Percentiles rank a stretch among this genome's conserved stretches.
Conservation (phyloP, 1,140 invertebrate genomes). For the Apis cerana region DNA sequence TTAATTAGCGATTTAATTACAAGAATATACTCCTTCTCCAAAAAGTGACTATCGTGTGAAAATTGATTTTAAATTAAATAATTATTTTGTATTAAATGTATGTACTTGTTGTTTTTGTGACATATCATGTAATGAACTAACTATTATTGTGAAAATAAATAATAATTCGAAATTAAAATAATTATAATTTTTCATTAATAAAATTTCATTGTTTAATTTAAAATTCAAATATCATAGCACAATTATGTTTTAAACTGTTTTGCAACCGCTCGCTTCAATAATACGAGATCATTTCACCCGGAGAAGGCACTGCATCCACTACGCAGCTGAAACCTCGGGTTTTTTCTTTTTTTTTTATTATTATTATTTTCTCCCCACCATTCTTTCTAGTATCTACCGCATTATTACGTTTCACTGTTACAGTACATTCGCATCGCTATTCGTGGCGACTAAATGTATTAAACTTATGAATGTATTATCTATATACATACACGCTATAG, state of each 20-base stretch:
- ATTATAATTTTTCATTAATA: not conserved
- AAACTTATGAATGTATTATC: constrained; percentile 56
- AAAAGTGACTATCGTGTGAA: not conserved
- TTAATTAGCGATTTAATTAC: constrained; percentile 15
- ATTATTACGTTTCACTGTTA: constrained; percentile 50
- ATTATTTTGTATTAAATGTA: not conserved
- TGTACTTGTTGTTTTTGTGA: not conserved
- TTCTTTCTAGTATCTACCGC: constrained; percentile 36
- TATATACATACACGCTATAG: constrained; percentile 43
- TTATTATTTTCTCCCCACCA: not conserved
- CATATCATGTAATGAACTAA: not conserved
- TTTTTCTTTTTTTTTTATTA: not conserved
- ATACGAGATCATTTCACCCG: not conserved
- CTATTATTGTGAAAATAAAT: not conserved
- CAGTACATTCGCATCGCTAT: constrained; percentile 61
- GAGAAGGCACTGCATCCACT: constrained; percentile 32
- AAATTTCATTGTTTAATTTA: not conserved
- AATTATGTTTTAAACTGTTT: not conserved
- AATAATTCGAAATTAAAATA: not conserved
- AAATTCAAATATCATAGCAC: not conserved
- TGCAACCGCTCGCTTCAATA: constrained; percentile 9
- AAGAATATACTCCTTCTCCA: constrained; percentile 25
- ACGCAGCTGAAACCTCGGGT: constrained; percentile 39
- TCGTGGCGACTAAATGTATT: constrained; percentile 64
- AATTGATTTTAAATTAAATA: not conserved